These are phyloP conservation scores for Pantherophis guttatus DNA, from an alignment of 2,113 vertebrate genomes.

Conservation along the genomic window DNA sequence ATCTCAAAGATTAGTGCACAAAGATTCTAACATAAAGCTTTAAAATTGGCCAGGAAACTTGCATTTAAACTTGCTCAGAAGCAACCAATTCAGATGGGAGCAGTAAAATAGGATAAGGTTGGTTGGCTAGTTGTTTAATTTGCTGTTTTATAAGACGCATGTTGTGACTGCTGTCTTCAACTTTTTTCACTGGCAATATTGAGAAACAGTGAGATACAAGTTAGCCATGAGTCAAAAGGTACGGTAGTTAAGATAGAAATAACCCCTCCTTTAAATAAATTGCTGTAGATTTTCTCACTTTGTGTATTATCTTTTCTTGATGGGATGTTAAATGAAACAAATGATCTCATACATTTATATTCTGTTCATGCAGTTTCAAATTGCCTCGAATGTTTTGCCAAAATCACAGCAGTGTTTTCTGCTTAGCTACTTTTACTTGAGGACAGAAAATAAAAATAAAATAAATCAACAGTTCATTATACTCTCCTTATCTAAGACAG, in stretches of 20 bases:
- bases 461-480: constrained; percentile 24
- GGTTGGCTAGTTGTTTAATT: background rate
- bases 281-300: constrained; percentile 4
- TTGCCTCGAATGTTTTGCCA: constrained; percentile 34
- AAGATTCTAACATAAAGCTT: background rate
- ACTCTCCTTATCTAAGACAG: constrained; percentile 34
- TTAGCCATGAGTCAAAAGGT: background rate
- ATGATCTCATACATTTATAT: constrained; percentile 30
- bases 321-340: constrained; percentile 29
- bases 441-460: background rate
- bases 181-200: background rate
- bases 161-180: background rate
- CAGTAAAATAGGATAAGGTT: background rate
- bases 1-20: background rate
- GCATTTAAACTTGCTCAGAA: background rate
- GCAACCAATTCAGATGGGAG: background rate
- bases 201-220: background rate
- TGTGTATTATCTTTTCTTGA: constrained; percentile 31
- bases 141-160: background rate
- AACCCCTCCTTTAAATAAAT: background rate
- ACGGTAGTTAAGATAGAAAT: background rate
- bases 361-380: constrained; percentile 26
- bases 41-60: background rate
- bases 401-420: constrained; percentile 20
- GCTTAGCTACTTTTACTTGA: constrained; percentile 25